A percentile compares a stretch with the other conserved stretches of the same genome.
Evolutionary conservation across 2,113 vertebrate genomes (phyloP).

Genomic region (Chaetodon trifascialis): DNA sequence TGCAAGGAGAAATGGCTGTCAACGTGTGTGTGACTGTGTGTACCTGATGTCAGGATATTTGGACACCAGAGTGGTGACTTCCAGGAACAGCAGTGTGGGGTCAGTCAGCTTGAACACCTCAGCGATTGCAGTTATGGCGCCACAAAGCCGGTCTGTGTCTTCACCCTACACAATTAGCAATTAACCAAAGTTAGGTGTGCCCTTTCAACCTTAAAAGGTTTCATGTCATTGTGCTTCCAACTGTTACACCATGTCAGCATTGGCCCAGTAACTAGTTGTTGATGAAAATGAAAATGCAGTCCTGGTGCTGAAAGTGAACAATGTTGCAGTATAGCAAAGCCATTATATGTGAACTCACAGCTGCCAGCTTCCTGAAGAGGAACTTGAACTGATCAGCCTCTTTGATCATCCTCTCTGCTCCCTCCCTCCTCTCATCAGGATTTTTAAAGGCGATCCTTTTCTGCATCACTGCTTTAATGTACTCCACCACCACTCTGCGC

Average conservation of each 20-base stretch:
- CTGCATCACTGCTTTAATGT: constrained; percentile 95
- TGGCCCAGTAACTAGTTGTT: background rate
- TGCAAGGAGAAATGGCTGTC: background rate
- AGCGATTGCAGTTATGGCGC: constrained; percentile 92
- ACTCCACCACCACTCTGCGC: constrained; percentile 94
- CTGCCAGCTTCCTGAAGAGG: constrained; percentile 92
- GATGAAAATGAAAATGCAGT: background rate
- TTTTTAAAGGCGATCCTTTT: constrained; percentile 95
- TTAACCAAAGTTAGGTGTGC: background rate
- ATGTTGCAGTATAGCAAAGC: background rate
- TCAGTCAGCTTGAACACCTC: constrained; percentile 98
- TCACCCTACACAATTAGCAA: constrained; percentile 77
- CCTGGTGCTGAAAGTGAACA: background rate
- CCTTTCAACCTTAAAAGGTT: background rate
- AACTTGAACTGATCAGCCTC: constrained; percentile 95
- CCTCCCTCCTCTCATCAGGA: constrained; percentile 94
- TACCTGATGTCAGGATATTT: constrained; percentile 98
- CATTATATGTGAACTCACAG: constrained; percentile 66
- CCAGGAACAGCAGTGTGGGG: constrained; percentile 95
- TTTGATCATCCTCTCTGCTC: constrained; percentile 94
- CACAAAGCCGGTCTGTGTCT: constrained; percentile 90
- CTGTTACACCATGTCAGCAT: background rate
- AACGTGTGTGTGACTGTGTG: background rate
- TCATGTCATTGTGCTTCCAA: background rate
- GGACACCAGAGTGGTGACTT: constrained; percentile 95